Percentiles rank a stretch among this genome's conserved stretches.
These are phyloP conservation scores for Mormyrus iriodes DNA, from an alignment of 2,113 vertebrate genomes.

Conservation along the genomic window DNA sequence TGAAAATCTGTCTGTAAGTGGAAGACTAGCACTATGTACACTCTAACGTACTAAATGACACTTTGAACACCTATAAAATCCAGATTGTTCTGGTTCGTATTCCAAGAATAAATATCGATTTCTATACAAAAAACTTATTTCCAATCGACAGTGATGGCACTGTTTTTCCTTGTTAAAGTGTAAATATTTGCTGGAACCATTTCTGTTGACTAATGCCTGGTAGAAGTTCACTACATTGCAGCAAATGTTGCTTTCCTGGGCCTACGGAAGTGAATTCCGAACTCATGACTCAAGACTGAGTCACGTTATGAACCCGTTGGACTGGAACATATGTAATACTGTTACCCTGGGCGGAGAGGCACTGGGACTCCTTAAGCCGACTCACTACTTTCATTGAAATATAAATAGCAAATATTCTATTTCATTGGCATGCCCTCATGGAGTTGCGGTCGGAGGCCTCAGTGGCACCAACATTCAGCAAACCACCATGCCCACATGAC, in stretches of 20 bases:
- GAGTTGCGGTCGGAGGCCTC: neutral
- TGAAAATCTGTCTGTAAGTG: neutral
- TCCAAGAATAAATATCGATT: neutral
- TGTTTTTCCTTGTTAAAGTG: neutral
- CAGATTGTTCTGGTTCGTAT: neutral
- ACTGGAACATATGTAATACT: neutral
- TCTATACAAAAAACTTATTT: neutral
- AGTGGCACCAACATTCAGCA: neutral
- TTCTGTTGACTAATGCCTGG: neutral
- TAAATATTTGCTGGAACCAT: neutral
- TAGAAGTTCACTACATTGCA: neutral
- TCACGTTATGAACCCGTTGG: neutral
- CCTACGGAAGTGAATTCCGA: neutral
- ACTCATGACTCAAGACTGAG: neutral
- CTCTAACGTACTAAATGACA: neutral
- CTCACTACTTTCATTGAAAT: neutral
- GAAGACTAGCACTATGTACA: neutral
- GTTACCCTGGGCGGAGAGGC: neutral
- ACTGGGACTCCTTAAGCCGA: neutral
- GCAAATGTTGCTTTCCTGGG: neutral
- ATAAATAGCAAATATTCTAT: constrained; percentile 4
- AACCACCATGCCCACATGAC: neutral
- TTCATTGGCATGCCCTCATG: neutral
- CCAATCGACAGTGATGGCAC: neutral
- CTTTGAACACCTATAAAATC: neutral